phyloP scores from a whole-genome alignment of 1,140 invertebrate genomes.

The Dreissena polymorpha region DNA sequence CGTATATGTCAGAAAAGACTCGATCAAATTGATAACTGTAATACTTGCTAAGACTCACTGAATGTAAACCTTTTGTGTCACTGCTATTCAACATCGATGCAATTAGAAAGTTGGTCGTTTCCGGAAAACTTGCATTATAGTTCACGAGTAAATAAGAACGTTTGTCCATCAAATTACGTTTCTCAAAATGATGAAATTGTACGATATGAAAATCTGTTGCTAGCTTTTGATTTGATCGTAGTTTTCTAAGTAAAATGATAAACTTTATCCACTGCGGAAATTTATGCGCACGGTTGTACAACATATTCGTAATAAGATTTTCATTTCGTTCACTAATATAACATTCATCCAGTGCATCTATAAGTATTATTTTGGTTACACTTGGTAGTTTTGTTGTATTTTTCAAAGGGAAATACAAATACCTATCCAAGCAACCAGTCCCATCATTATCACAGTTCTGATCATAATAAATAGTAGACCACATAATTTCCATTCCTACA shows the following conservation, averaged over 20 bases:
- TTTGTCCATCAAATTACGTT: neutral
- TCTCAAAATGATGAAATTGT: neutral
- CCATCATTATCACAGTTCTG: conserved; percentile 1
- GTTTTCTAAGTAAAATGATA: neutral
- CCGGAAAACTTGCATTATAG: neutral
- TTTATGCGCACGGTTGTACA: neutral
- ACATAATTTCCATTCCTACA: neutral
- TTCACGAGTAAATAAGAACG: neutral
- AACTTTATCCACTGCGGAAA: conserved; percentile 22
- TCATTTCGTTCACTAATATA: neutral
- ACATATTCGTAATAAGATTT: conserved; percentile 1
- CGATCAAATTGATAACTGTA: conserved; percentile 15
- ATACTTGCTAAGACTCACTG: neutral
- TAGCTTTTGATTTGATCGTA: neutral
- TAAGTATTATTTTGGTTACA: neutral
- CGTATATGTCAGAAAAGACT: neutral
- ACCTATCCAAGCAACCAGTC: conserved; percentile 10
- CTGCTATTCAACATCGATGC: neutral
- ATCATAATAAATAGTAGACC: neutral
- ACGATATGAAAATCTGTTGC: neutral
- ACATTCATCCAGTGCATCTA: conserved; percentile 28
- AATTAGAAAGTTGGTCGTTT: neutral
- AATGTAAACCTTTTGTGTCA: neutral
- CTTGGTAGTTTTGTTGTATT: neutral
- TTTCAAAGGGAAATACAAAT: conserved; percentile 1